phyloP scores from a whole-genome alignment of 2,888 invertebrate genomes.

The Drosophila ezoana region DNA sequence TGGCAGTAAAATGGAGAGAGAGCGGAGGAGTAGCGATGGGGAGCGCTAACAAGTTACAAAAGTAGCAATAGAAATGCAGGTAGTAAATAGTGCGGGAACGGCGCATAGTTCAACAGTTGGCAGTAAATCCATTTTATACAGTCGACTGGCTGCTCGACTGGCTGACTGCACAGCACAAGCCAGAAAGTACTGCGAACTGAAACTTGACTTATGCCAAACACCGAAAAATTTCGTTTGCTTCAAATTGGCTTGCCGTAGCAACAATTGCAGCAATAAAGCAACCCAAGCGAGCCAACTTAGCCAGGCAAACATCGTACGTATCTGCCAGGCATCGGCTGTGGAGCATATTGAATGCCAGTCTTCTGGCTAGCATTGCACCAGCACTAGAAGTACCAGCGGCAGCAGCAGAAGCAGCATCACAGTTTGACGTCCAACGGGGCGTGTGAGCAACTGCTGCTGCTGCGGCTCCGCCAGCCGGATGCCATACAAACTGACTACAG shows the following conservation, averaged over 20 bases:
- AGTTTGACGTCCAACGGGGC: constrained; percentile 69
- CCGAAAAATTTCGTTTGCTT: constrained; percentile 75
- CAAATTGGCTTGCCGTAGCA: constrained; percentile 59
- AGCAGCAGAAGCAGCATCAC: constrained; percentile 22
- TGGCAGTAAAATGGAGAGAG: constrained; percentile 59
- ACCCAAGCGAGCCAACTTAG: constrained; percentile 56
- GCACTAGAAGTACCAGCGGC: neutral
- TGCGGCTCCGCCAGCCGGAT: constrained; percentile 34
- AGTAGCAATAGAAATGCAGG: constrained; percentile 81
- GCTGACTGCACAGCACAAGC: constrained; percentile 56
- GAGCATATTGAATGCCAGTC: constrained; percentile 70
- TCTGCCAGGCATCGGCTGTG: constrained; percentile 64
- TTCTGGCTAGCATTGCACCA: constrained; percentile 31
- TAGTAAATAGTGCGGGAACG: constrained; percentile 70
- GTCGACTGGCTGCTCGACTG: constrained; percentile 70
- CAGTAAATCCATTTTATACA: constrained; percentile 82
- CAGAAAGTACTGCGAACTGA: constrained; percentile 34
- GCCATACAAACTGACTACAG: constrained; percentile 63
- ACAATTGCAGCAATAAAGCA: constrained; percentile 69
- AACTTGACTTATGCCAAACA: constrained; percentile 78
- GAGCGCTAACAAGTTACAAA: constrained; percentile 78
- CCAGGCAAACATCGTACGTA: constrained; percentile 27
- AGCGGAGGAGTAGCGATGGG: constrained; percentile 37
- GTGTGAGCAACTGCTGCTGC: constrained; percentile 64
- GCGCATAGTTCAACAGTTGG: constrained; percentile 75